A percentile compares a stretch with the other conserved stretches of the same genome.
Evolutionary conservation across 2,113 vertebrate genomes (phyloP).

Genomic region (Gnathonemus echidnorhynchus): DNA sequence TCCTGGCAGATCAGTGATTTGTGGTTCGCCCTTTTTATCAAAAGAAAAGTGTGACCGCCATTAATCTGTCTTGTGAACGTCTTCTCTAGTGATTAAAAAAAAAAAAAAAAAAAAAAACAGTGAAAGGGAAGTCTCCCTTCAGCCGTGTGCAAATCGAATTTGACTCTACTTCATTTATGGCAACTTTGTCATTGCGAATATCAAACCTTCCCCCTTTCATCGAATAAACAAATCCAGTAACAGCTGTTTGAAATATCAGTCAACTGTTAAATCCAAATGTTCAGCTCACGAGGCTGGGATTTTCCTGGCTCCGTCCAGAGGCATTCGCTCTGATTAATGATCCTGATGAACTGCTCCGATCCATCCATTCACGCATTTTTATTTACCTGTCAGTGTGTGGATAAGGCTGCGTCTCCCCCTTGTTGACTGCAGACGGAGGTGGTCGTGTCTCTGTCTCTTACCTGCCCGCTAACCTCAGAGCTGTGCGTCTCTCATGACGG

Average conservation of each 20-base stretch:
- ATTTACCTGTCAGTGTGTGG: not conserved
- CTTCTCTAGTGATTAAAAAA: not conserved
- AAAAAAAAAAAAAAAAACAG: not conserved
- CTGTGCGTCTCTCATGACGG: not conserved
- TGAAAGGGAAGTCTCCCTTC: not conserved
- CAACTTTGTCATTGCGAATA: constrained; percentile 11
- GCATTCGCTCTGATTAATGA: not conserved
- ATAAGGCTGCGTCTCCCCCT: not conserved
- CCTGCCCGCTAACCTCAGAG: not conserved
- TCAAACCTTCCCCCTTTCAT: constrained; percentile 12
- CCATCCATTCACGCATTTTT: not conserved
- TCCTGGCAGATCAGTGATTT: not conserved
- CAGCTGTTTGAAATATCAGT: constrained; percentile 26
- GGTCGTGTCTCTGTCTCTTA: not conserved
- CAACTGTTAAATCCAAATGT: constrained; percentile 18
- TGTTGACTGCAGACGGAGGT: not conserved
- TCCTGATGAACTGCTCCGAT: not conserved
- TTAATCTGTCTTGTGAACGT: constrained; percentile 1
- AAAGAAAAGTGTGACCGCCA: not conserved
- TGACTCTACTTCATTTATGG: constrained; percentile 12
- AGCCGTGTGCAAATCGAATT: constrained; percentile 16
- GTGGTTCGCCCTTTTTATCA: not conserved
- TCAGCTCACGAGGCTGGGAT: not conserved
- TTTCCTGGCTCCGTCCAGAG: not conserved
- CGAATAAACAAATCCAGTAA: constrained; percentile 20